Percentiles rank a stretch among this genome's conserved stretches.
These are phyloP conservation scores for Phenganax subtilis DNA, from an alignment of 92 coral and sea anemone genomes.

Conservation along the genomic window DNA sequence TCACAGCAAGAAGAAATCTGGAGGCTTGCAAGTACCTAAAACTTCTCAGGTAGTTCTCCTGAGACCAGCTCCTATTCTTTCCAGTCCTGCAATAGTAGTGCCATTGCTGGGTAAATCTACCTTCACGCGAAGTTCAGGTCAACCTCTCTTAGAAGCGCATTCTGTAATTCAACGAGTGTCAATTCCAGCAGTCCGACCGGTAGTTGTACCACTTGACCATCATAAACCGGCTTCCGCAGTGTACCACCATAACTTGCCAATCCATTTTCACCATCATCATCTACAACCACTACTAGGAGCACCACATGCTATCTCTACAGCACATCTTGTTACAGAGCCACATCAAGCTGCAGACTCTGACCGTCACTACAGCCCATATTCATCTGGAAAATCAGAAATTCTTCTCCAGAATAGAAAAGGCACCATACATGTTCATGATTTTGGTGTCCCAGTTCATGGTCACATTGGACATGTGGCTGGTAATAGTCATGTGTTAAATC, in stretches of 20 bases:
- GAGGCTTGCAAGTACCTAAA: constrained; percentile 2
- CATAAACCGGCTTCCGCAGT: constrained; percentile 72
- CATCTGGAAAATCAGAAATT: constrained; percentile 55
- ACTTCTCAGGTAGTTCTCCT: constrained; percentile 23
- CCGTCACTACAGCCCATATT: neutral
- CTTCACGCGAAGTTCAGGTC: neutral
- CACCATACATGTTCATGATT: constrained; percentile 24
- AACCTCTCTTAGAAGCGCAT: neutral
- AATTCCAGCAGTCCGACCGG: neutral
- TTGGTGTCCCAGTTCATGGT: constrained; percentile 33
- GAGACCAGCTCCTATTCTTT: constrained; percentile 80
- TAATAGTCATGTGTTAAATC: constrained; percentile 31
- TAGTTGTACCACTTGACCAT: constrained; percentile 10
- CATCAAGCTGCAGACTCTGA: neutral
- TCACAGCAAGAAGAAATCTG: neutral
- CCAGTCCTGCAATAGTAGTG: constrained; percentile 74
- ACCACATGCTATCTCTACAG: constrained; percentile 1
- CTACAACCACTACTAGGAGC: constrained; percentile 3
- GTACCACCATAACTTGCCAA: constrained; percentile 87
- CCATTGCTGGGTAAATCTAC: constrained; percentile 14
- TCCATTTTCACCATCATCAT: constrained; percentile 51
- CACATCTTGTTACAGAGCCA: neutral
- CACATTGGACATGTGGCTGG: constrained; percentile 22
- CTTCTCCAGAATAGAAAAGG: constrained; percentile 30
- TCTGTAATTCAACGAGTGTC: neutral